Evolutionary conservation across 37 sponge, comb jelly and placozoan genomes (phyloP).

Genomic region (Cliona cf. orientalis): DNA sequence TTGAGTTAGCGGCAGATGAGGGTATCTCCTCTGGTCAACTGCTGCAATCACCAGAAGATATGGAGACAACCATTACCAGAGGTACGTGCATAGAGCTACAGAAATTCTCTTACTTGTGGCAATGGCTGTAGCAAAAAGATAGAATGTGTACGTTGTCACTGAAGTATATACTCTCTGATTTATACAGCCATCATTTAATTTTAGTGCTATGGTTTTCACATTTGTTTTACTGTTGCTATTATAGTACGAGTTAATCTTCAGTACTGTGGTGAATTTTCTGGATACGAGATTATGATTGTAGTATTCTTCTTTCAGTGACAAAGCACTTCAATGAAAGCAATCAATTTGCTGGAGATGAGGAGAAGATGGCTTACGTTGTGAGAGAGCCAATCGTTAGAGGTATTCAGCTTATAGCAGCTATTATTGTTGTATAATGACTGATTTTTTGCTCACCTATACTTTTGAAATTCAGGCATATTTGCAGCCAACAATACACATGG

Average conservation of each 20-base stretch:
- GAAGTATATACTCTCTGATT: too few species aligned
- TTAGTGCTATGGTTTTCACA: too few species aligned
- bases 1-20: too few species aligned
- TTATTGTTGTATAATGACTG: not conserved
- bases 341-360: constrained; percentile 48
- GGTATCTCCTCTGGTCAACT: not conserved
- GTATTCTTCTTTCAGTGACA: constrained; percentile 35
- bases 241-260: too few species aligned
- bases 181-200: too few species aligned
- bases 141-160: too few species aligned
- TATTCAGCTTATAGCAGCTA: not conserved
- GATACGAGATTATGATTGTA: too few species aligned
- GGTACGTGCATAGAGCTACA: not conserved
- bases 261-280: too few species aligned
- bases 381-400: constrained; percentile 77
- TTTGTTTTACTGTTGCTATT: too few species aligned
- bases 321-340: constrained; percentile 27
- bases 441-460: constrained; percentile 10
- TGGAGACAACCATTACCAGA: too few species aligned
- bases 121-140: too few species aligned
- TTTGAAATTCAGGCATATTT: constrained; percentile 53
- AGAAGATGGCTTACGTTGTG: constrained; percentile 56
- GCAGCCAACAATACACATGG: constrained; percentile 40
- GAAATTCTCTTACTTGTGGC: too few species aligned
- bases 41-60: not conserved